A percentile compares a stretch with the other conserved stretches of the same genome.
phyloP scores from a whole-genome alignment of 2,888 invertebrate genomes.

The Saturnia pavonia region DNA sequence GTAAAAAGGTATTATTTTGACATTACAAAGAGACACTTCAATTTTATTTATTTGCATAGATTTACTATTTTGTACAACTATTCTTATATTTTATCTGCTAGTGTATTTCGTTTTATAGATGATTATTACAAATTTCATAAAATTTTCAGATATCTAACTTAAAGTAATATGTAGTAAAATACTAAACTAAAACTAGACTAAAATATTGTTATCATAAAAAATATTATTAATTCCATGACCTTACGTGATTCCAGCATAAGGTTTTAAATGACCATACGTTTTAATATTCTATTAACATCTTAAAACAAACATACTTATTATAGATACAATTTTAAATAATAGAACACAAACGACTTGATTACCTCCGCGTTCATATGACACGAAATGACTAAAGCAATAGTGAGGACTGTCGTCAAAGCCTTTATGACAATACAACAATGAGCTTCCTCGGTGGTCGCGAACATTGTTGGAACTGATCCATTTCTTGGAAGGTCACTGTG shows the following conservation, averaged over 20 bases:
- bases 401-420: constrained; percentile 53
- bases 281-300: too few relatives aligned
- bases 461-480: constrained; percentile 54
- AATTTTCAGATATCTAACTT: too few relatives aligned
- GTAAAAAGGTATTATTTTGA: too few relatives aligned
- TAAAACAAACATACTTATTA: not conserved
- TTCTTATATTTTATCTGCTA: too few relatives aligned
- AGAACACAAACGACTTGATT: constrained; percentile 45
- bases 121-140: too few relatives aligned
- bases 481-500: constrained; percentile 72
- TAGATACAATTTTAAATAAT: not conserved
- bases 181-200: too few relatives aligned
- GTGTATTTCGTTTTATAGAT: too few relatives aligned
- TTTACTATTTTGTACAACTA: too few relatives aligned
- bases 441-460: constrained; percentile 69
- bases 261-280: not conserved
- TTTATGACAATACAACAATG: constrained; percentile 57
- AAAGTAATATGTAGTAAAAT: too few relatives aligned
- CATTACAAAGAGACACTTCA: too few relatives aligned
- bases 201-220: not conserved
- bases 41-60: too few relatives aligned
- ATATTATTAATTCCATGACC: not conserved
- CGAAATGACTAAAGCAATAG: constrained; percentile 42
- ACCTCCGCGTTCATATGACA: constrained; percentile 46
- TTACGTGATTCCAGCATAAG: not conserved